Base-by-base conservation (phyloP, 92 coral and sea anemone species). In the Paramuricea clavata region DNA sequence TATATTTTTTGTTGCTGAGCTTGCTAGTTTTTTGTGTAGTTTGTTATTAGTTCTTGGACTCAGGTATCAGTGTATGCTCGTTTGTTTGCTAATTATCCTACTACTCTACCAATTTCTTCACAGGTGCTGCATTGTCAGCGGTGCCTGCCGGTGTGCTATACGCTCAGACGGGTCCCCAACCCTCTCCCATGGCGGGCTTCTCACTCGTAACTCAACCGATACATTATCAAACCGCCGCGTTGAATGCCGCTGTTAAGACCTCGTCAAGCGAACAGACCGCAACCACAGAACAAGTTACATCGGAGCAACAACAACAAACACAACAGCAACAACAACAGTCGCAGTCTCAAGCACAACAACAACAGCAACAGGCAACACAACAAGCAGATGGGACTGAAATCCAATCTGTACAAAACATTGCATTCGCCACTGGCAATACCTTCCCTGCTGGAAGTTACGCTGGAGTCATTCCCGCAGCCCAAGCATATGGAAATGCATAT, bases 151-250 rank as follows among this genome's bases (percentile, higher is more conserved):
- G 93, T 27, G 95, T 90, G 76, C 89, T 94, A 44, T 88, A 95
- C 56, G 92, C 99, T 2, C 98, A 93, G 69, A 80, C 99, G 28
- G 97, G 91, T 26, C 74, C 92, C 11, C 98, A 89, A 41, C 47
- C 67, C n/a, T 52, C 82, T 15, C 68, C 67, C 1, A 68, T 76
- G 7, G 92, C 92, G 69, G 95, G 98, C 47, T 82, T 81, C 33
- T 97, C 87, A 57, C 98, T 93, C 19, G 89, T 97, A 87, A 94
- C 95, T 16, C 99, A 97, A 82, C 89, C 99, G n/a, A 95, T 97
- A 21, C 83, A 98, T 47, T 97, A 97, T 69, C 98, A 95, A 19
- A 91, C 94, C 25, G 92, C 99, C 25, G 82, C 98, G n/a, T 90
- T 86, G 9, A 97, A 94, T 79, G 87, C 97, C 5, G 57, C 89